Percentiles rank a stretch among this genome's conserved stretches.
These are phyloP conservation scores for Aradophagus sp. DNA, from an alignment of 1,140 invertebrate genomes.

Conservation along the genomic window DNA sequence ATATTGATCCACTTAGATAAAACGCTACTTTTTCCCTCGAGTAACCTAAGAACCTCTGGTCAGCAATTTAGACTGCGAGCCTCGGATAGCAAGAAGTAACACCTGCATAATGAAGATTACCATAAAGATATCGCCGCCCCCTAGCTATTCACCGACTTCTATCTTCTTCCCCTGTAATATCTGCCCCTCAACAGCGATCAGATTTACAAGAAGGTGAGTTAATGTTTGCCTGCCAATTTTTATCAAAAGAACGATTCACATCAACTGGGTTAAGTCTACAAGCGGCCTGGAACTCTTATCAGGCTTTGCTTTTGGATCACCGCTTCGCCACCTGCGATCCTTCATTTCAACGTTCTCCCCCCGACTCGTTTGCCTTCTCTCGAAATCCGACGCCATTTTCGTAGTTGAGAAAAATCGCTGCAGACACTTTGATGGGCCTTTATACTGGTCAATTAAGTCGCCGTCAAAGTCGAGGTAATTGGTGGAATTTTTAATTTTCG, in stretches of 20 bases:
- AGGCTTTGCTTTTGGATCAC: constrained; percentile 28
- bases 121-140: constrained; percentile 36
- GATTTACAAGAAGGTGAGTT: constrained; percentile 29
- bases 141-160: constrained; percentile 18
- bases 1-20: constrained; percentile 29
- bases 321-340: no score
- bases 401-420: no score
- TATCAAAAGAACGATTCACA: constrained; percentile 41
- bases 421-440: no score
- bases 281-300: constrained; percentile 33
- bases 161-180: constrained; percentile 17
- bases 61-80: constrained; percentile 17
- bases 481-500: constrained; percentile 11
- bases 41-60: constrained; percentile 19
- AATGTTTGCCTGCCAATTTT: constrained; percentile 35
- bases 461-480: background rate
- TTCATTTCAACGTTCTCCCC: no score
- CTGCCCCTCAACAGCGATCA: constrained; percentile 9
- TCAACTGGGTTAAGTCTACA: constrained; percentile 43
- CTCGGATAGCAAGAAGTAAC: constrained; percentile 33
- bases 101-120: constrained; percentile 50
- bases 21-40: constrained; percentile 3
- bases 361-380: no score
- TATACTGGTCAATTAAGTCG: no score
- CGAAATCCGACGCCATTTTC: no score